Evolutionary conservation across 2,797 vertebrate species (phyloP), one percentile per base, ranked within the genome.

Genomic region (Tokudaia muenninki): DNA sequence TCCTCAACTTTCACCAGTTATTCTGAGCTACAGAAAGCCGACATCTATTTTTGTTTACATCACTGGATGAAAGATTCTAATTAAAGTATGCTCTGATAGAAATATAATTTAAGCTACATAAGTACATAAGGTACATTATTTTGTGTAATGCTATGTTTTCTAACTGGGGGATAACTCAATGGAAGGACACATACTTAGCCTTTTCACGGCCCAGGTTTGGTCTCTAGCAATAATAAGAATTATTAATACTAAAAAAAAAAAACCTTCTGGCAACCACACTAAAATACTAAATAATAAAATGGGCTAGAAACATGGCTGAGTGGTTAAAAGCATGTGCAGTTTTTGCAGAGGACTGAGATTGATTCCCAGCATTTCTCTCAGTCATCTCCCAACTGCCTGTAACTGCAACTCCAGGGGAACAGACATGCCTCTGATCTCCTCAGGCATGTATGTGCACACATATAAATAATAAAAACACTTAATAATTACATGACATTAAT

Each of bases 21-120:
- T 63, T 96, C 17, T 63, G n/a, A 16, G 41, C 6, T 92, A 24
- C 34, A 52, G 78, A 81, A 93, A 96, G 74, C 34, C 72, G 55
- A 59, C 16, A 83, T 91, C n/a, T 78, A 57, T 82, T 92, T 93
- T 24, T 84, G 34, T 80, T 81, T 79, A 41, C 21, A 57, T 79
- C 11, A 17, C 24, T 81, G n/a, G 22, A 59, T 41, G 80, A 88
- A 61, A 88, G 22, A 37, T 52, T 3, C 21, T 87, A 9, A 19
- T 79, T 50, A 79, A 79, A 87, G 26, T 44, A 72, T 72, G 55
- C 11, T 50, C n/a, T 77, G n/a, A 37, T 82, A 89, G 72, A 93
- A 70, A 87, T 87, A 31, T 47, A 55, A 59, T 94, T 80, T 17
- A 92, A 78, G 37, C 13, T 61, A 74, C 17, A 65, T 70, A n/a